These are phyloP conservation scores for Pitta sordida DNA, from an alignment of 2,113 vertebrate genomes.

Conservation along the genomic window DNA sequence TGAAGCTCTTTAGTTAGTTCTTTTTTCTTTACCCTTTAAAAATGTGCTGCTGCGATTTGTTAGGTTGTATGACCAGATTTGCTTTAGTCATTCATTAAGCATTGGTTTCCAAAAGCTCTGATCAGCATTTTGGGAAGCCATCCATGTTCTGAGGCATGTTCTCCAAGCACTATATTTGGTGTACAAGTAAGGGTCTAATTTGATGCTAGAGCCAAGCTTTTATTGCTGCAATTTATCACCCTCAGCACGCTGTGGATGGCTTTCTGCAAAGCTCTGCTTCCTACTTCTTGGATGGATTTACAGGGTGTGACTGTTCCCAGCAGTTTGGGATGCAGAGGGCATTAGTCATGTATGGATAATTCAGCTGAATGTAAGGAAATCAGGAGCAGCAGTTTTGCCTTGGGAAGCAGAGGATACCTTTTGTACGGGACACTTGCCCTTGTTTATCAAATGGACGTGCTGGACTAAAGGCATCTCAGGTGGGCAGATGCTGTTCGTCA, in stretches of 20 bases:
- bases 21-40: background rate
- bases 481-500: background rate
- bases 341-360: background rate
- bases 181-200: constrained; percentile 38
- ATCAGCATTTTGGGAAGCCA: constrained; percentile 43
- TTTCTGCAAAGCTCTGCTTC: background rate
- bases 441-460: accelerated
- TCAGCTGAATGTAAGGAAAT: background rate
- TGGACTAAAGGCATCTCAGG: background rate
- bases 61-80: background rate
- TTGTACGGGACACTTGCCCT: background rate
- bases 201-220: constrained; percentile 20
- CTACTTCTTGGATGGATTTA: background rate
- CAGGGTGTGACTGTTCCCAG: background rate
- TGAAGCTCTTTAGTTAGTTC: background rate
- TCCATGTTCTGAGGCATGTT: constrained; percentile 39
- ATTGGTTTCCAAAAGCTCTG: background rate
- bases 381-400: background rate
- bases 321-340: background rate
- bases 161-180: constrained; percentile 58
- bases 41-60: background rate
- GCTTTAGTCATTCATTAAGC: constrained; percentile 30
- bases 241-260: background rate
- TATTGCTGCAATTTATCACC: constrained; percentile 33
- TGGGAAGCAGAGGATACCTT: accelerated